phyloP scores from a whole-genome alignment of 2,888 invertebrate species.

The Diachrysia chrysitis region DNA sequence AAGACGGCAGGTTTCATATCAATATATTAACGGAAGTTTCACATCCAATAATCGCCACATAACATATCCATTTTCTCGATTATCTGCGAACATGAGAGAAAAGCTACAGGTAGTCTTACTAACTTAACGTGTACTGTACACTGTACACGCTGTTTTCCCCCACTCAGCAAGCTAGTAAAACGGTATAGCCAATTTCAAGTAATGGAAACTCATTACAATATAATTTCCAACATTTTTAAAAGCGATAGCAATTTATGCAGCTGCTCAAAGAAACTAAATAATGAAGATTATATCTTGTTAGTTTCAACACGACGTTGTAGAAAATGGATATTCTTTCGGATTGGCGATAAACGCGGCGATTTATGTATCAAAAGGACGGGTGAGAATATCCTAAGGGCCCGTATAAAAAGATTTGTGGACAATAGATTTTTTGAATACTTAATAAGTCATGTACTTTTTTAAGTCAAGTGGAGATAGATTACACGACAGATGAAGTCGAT shows the following conservation, averaged over 20 bases:
- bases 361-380: constrained; percentile 26
- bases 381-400: not conserved
- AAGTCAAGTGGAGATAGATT: constrained; percentile 2
- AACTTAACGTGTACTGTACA: constrained; percentile 59
- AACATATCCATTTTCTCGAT: constrained; percentile 56
- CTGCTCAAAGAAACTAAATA: constrained; percentile 50
- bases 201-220: constrained; percentile 77
- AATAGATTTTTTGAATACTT: not conserved
- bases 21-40: constrained; percentile 34
- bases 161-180: constrained; percentile 72
- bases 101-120: constrained; percentile 64
- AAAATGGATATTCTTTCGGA: constrained; percentile 49
- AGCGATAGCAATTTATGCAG: constrained; percentile 62
- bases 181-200: constrained; percentile 74
- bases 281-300: constrained; percentile 49
- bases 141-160: constrained; percentile 67
- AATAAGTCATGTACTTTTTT: not conserved
- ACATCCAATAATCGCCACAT: constrained; percentile 33
- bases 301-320: constrained; percentile 24
- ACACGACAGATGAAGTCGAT: not conserved
- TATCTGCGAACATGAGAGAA: constrained; percentile 58
- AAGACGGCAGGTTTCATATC: constrained; percentile 27
- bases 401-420: not conserved
- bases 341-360: constrained; percentile 36
- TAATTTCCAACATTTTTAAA: constrained; percentile 76